Conservation (phyloP, 2,113 vertebrate genomes). For the Colossoma macropomum region DNA sequence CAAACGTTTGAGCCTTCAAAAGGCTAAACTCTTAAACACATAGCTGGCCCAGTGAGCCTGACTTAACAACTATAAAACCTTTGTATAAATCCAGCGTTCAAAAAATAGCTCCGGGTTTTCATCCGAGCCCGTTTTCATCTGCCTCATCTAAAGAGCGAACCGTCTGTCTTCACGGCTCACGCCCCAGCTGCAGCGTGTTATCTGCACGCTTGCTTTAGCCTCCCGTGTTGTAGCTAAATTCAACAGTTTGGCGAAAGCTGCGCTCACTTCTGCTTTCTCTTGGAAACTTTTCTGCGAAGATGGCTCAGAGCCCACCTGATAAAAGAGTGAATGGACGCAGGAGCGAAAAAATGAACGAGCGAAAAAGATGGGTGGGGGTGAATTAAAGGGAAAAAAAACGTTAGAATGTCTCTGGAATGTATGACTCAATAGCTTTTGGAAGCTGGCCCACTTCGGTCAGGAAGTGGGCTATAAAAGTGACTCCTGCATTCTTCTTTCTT, state of each 20-base stretch:
- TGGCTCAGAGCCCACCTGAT: constrained; percentile 10
- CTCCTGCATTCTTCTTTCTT: constrained; percentile 2
- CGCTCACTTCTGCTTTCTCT: not conserved
- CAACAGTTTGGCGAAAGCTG: not conserved
- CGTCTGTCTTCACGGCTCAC: not conserved
- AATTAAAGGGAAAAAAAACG: not conserved
- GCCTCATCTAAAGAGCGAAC: not conserved
- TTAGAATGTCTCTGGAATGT: constrained; percentile 15
- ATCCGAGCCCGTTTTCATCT: not conserved
- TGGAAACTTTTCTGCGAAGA: constrained; percentile 3
- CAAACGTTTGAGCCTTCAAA: too few species aligned
- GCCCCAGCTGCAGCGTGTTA: not conserved
- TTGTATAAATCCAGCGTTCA: not conserved
- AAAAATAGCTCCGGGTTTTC: not conserved
- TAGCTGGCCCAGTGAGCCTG: too few species aligned
- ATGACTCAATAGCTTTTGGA: constrained; percentile 29
- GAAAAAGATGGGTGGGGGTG: not conserved
- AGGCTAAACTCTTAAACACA: too few species aligned
- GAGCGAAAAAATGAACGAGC: not conserved
- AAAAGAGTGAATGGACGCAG: not conserved
- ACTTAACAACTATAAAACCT: too few species aligned
- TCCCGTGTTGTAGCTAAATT: not conserved
- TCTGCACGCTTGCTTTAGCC: not conserved
- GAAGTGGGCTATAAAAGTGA: constrained; percentile 23
- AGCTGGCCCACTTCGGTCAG: constrained; percentile 5